Evolutionary conservation across 2,888 invertebrate species (phyloP), one percentile per base, ranked within the genome.

Genomic region (Trichopria drosophilae): DNA sequence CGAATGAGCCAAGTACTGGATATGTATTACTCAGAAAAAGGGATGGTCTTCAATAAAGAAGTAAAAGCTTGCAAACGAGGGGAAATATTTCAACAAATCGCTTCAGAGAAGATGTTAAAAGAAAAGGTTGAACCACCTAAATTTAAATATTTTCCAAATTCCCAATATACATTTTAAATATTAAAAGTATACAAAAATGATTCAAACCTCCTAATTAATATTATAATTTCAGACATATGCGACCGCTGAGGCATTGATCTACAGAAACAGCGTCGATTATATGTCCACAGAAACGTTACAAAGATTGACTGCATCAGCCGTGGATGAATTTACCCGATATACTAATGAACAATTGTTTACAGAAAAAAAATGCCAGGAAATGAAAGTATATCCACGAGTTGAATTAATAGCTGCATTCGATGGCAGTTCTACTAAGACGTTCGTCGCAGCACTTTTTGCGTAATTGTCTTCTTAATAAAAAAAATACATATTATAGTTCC

Each of bases 11-110:
- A 85, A 75, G 66, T 85, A 10, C 69, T 86, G 32, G 83, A 85
- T 53, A 84, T 84, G 84, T 86, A 85, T 67, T 86, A 86, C 64
- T 84, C 85, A 0, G 76, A 81, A 55, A 78, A 79, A 49, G 85
- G 85, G 1, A 76, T 83, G 1, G 79, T 81, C 1, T 83, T 82
- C 60, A 78, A 84, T 18, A 69, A 76, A 0, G 72, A 73, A 23
- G 77, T 83, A n/a, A 80, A 77, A 63, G 84, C 83, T 3, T 84
- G 84, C 58, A 79, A 81, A 55, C 75, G 85, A 46, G 77, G 77
- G 19, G 63, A 71, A 1, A 72, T 80, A 31, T 80, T 82, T 61
- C 67, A 71, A 15, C 73, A 72, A 20, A 60, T 78, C 73, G 5
- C 71, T 64, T 59, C 70, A 7, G 60, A 51, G 16, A 61, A 64